These are phyloP conservation scores for Rhineura floridana DNA, from an alignment of 2,113 vertebrate species.

Conservation along the genomic window DNA sequence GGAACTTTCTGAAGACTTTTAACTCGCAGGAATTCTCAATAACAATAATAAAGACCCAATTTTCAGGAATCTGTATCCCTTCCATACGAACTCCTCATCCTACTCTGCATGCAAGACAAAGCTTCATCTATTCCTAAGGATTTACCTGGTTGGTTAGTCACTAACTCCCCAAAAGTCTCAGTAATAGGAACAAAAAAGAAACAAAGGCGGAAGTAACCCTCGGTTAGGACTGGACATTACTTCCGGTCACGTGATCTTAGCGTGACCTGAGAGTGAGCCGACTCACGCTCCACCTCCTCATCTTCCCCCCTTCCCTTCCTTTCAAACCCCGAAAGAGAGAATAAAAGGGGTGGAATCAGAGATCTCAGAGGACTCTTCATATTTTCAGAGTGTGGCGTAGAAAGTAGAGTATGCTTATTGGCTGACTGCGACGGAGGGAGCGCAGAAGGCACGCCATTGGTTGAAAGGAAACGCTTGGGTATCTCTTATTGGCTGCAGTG, in stretches of 20 bases:
- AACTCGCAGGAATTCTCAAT: background rate
- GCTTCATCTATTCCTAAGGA: too few relatives aligned
- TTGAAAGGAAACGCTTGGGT: background rate
- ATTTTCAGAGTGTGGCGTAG: background rate
- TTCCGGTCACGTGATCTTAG: conserved; percentile 36
- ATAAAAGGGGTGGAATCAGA: background rate
- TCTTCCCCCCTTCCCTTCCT: background rate
- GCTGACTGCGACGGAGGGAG: background rate
- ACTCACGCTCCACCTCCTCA: too few relatives aligned
- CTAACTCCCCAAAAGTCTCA: background rate
- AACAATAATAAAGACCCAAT: too few relatives aligned
- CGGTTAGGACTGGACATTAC: background rate
- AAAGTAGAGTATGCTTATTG: background rate
- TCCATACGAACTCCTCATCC: background rate
- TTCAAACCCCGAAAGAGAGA: background rate
- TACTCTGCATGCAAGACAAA: background rate
- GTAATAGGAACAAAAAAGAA: background rate
- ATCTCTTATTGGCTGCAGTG: background rate
- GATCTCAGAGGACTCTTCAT: too few relatives aligned
- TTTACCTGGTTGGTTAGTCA: background rate
- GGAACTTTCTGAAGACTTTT: too few relatives aligned
- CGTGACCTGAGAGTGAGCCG: background rate
- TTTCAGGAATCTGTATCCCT: too few relatives aligned
- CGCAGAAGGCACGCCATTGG: background rate
- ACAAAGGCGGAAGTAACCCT: conserved; percentile 7